phyloP scores from a whole-genome alignment of 2,888 invertebrate genomes.

The Troilus luridus region DNA sequence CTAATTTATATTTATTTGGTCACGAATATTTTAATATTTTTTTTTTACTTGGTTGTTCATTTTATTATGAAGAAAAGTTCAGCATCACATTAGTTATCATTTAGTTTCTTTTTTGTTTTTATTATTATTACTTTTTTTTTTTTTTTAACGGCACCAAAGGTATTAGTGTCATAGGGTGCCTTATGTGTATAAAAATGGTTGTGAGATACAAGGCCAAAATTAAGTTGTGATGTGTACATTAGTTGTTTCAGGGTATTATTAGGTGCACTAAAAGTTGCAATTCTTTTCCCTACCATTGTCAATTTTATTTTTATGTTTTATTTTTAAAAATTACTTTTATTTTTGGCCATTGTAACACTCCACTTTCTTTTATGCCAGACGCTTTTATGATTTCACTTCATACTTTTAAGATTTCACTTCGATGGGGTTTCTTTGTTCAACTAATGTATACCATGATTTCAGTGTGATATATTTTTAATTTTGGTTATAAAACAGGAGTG shows the following conservation, averaged over 20 bases:
- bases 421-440: not conserved
- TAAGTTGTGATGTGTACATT: slow-evolving; percentile 30
- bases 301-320: slow-evolving; percentile 30
- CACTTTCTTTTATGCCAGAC: not conserved
- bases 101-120: slow-evolving; percentile 49
- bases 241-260: slow-evolving; percentile 52
- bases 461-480: slow-evolving; percentile 36
- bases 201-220: slow-evolving; percentile 53
- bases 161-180: slow-evolving; percentile 53
- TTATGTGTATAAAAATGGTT: slow-evolving; percentile 51
- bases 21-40: slow-evolving; percentile 37
- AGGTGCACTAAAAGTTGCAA: slow-evolving; percentile 43
- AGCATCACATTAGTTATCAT: slow-evolving; percentile 55
- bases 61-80: slow-evolving; percentile 10
- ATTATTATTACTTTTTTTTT: not conserved
- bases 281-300: slow-evolving; percentile 2
- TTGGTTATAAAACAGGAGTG: not conserved
- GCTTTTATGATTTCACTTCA: not conserved
- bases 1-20: slow-evolving; percentile 50
- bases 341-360: slow-evolving; percentile 43
- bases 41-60: slow-evolving; percentile 47
- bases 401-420: not conserved
- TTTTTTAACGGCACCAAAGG: slow-evolving; percentile 54
- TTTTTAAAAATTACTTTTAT: not conserved
- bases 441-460: slow-evolving; percentile 11